phyloP scores from a whole-genome alignment of 2,888 invertebrate species.

The Scotopteryx bipunctaria region DNA sequence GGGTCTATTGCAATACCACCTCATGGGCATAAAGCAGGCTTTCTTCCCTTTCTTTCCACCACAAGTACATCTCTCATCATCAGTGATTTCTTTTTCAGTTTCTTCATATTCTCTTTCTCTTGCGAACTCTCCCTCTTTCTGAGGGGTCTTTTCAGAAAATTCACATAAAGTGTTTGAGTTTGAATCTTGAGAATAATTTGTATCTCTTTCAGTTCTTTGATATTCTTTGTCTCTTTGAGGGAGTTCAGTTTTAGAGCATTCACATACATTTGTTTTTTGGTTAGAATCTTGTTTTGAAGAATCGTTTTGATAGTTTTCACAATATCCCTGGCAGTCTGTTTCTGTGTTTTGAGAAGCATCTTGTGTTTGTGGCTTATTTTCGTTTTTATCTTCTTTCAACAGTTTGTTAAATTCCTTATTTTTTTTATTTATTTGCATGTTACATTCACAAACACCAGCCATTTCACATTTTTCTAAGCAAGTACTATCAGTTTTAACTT shows the following conservation, averaged over 20 bases:
- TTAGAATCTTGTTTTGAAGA: neutral
- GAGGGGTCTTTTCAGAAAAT: no score
- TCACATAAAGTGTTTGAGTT: neutral
- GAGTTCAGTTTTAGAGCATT: neutral
- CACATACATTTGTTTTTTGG: no score
- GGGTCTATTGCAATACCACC: conserved; percentile 6
- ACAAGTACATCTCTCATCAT: conserved; percentile 6
- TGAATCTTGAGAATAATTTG: neutral
- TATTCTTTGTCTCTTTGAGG: no score
- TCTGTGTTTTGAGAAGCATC: neutral
- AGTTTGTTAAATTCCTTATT: no score
- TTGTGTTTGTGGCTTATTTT: neutral
- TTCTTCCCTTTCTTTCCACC: neutral
- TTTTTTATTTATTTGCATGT: neutral
- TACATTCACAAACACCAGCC: neutral
- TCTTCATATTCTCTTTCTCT: conserved; percentile 1
- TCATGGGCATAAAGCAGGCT: conserved; percentile 9
- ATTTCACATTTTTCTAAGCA: neutral
- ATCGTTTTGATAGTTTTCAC: neutral
- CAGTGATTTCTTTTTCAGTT: neutral
- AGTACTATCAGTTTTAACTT: neutral
- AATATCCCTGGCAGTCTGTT: neutral
- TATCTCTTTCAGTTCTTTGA: neutral
- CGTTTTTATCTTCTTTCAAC: neutral
- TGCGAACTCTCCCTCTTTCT: neutral